Percentiles rank a stretch among this genome's conserved stretches.
Conservation (phyloP, 2,888 invertebrate genomes). For the Rotaria magnacalcarata region DNA sequence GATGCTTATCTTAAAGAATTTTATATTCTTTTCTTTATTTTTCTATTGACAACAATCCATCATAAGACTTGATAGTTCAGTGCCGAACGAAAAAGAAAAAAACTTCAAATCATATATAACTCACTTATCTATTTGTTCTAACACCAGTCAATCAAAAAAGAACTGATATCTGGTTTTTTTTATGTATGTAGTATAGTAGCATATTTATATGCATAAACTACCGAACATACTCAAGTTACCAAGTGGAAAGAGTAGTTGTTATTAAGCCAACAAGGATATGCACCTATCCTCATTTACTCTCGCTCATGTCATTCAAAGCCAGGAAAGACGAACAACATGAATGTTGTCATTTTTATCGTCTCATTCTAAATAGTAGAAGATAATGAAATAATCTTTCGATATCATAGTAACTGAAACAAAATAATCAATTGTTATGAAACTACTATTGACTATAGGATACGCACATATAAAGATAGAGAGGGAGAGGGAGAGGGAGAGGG, state of each 20-base stretch:
- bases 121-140: neutral
- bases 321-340: neutral
- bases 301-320: conserved; percentile 6
- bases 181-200: neutral
- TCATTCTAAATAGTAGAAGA: neutral
- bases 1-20: neutral
- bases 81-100: neutral
- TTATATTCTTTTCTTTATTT: neutral
- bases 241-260: neutral
- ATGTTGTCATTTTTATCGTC: conserved; percentile 7
- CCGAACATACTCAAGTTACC: neutral
- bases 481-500: neutral
- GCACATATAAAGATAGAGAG: neutral
- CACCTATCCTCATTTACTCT: neutral
- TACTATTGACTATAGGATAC: neutral
- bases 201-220: no score
- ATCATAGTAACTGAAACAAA: neutral
- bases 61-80: neutral
- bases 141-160: neutral
- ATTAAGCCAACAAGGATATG: neutral
- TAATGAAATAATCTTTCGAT: neutral
- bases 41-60: neutral
- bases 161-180: neutral
- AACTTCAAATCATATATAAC: neutral
- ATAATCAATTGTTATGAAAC: conserved; percentile 22